A percentile compares a stretch with the other conserved stretches of the same genome.
phyloP scores from a whole-genome alignment of 2,888 invertebrate genomes.

The Pseudeuparius sepicola region DNA sequence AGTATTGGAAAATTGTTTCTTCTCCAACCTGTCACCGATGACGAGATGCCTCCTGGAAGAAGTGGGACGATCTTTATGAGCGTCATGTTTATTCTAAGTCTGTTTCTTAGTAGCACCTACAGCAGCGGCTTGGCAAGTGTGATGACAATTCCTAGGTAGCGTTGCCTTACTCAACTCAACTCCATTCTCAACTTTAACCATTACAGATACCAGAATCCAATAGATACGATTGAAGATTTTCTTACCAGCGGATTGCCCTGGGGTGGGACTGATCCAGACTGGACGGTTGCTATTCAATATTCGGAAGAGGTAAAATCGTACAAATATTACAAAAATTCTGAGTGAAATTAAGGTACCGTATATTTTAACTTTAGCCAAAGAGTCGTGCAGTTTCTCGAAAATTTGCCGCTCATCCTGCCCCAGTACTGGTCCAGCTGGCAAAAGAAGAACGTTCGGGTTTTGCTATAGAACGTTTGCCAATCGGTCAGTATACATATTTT shows the following conservation, averaged over 20 bases:
- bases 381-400: too few species aligned
- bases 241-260: conserved; percentile 47
- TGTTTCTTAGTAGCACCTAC: conserved; percentile 52
- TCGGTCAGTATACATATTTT: too few species aligned
- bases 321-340: conserved; percentile 6
- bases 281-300: too few species aligned
- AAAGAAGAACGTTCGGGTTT: too few species aligned
- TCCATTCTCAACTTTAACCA: neutral
- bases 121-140: conserved; percentile 55
- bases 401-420: too few species aligned
- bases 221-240: conserved; percentile 51
- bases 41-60: neutral
- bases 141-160: conserved; percentile 47
- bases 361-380: too few species aligned
- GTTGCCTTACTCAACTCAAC: neutral
- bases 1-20: conserved; percentile 11
- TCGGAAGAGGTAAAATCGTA: conserved; percentile 1
- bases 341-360: too few species aligned
- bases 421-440: too few species aligned
- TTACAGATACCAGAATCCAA: conserved; percentile 45
- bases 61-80: conserved; percentile 34
- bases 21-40: conserved; percentile 5
- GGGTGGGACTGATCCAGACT: conserved; percentile 57
- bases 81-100: conserved; percentile 44
- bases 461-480: too few species aligned